These are phyloP conservation scores for Microchrysa polita DNA, from an alignment of 2,888 invertebrate genomes.

Conservation along the genomic window DNA sequence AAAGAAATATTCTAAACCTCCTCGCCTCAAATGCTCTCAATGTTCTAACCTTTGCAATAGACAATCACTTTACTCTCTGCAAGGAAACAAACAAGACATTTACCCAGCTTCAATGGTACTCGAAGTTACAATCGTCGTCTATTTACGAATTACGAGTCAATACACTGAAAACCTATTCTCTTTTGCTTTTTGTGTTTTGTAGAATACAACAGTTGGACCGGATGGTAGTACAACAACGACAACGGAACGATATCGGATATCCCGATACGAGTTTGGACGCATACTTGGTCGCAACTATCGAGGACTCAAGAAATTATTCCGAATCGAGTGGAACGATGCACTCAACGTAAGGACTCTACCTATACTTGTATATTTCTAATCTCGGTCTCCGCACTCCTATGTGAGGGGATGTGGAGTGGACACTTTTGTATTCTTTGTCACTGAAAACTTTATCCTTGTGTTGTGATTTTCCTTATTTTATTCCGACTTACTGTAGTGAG, in stretches of 20 bases:
- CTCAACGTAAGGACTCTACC: slow-evolving; percentile 57
- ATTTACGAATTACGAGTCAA: neutral
- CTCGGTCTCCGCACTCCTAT: neutral
- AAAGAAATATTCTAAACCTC: no score
- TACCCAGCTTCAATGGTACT: no score
- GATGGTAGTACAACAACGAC: slow-evolving; percentile 54
- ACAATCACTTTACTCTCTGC: no score
- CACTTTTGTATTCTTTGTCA: slow-evolving; percentile 37
- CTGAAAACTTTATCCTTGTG: slow-evolving; percentile 34
- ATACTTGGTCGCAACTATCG: slow-evolving; percentile 62
- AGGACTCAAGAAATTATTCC: slow-evolving; percentile 60
- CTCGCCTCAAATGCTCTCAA: no score
- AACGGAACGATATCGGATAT: slow-evolving; percentile 60
- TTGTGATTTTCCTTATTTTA: slow-evolving; percentile 12
- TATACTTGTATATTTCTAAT: slow-evolving; percentile 15
- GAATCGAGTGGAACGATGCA: slow-evolving; percentile 60
- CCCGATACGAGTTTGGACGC: slow-evolving; percentile 61
- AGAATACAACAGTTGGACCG: slow-evolving; percentile 51
- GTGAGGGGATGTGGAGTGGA: no score
- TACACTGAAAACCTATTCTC: neutral
- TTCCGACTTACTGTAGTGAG: slow-evolving; percentile 16
- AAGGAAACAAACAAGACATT: no score
- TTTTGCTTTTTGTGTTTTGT: slow-evolving; percentile 30
- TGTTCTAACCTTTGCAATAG: no score
- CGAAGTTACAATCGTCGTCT: no score